Evolutionary conservation across 2,797 vertebrate species (phyloP), one percentile per base, ranked within the genome.

Genomic region (Enteromius viviparus): DNA sequence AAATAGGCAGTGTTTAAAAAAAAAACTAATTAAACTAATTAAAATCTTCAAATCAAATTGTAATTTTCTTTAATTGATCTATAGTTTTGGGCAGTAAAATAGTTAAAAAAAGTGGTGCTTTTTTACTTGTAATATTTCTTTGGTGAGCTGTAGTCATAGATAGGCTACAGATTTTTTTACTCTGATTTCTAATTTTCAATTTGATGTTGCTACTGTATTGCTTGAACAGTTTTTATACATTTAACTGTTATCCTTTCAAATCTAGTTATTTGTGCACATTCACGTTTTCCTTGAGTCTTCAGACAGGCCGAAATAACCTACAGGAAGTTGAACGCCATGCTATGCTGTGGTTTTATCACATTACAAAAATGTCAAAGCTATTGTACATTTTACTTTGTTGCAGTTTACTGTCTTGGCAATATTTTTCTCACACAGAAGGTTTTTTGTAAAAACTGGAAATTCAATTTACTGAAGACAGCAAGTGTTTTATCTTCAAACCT

Each of bases 331-430:
- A 89, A 49, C 3, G 1, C 4, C 87, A 87, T 86, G 83, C 89
- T 82, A 84, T 82, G 85, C 87, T 90, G 83, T 81, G 84, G 78
- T 90, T 91, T 89, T 85, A 84, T 83, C 78, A 81, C 83, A 78
- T 47, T 83, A 70, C 51, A 86, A 89, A 89, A 91, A 91, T 87
- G 87, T 90, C 89, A 88, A 90, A 87, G 86, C 83, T 85, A 40
- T 7, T 9, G 40, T 40, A 80, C 84, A 88, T 84, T 90, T 90
- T 91, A 26, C 40, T 75, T 21, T 17, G 23, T 51, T 37, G 51
- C 7, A 15, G 74, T 70, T 76, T 85, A 53, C 55, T 51, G 78
- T 29, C 14, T 65, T 76, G 62, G 69, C 55, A 62, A 81, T 68
- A 37, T n/a, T 23, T 40, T 64, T 51, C 76, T 62, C 64, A 45